Base-by-base conservation (phyloP, 2,888 invertebrate genomes). In the Phyllotreta striolata region DNA sequence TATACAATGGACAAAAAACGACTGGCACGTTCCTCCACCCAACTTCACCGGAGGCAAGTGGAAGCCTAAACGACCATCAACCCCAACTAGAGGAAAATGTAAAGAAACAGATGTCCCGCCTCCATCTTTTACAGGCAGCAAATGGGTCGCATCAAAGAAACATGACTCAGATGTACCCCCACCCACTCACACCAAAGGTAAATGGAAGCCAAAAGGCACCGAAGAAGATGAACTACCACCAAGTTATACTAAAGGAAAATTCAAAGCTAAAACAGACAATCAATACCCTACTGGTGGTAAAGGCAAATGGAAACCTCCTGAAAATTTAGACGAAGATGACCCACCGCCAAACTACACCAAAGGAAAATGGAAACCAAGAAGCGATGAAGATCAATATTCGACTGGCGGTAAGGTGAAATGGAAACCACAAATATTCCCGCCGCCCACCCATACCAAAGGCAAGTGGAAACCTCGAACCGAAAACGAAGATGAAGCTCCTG, bases 401-500 rank as follows among this genome's bases (percentile, higher is more conserved):
- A 86, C 85, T 41, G 87, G 91, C 72, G 91, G 91, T 0, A 89
- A 88, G 78, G 92, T 88, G 0, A 88, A 89, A 77, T 89, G 89
- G 89, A 87, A 85, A 74, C 85, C 87, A n/a, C 47, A 38, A 54
- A 60, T 34, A 13, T 24, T 24, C 24, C 67, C 70, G 1, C 89
- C 90, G 0, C 88, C 89, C 2, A 86, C 85, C 41, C 87, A 91
- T 72, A 91, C 91, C 0, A 89, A 88, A 78, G 92, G 88, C 0
- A 88, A 89, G 77, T 89, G 89, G 89, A 87, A 85, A 74, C 85
- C 87, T 12, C 47, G 39, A 47, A 60, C 14, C 10, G 64, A 67
- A 9, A 34, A 12, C 7, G 68, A 69, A 24, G 65, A 69, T 13
- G 63, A 66, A 1, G 47, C 60, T 51, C 56, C 69, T 13, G 52